A percentile compares a stretch with the other conserved stretches of the same genome.
Evolutionary conservation across 2,113 vertebrate genomes (phyloP).

Genomic region (Dasyprocta punctata): DNA sequence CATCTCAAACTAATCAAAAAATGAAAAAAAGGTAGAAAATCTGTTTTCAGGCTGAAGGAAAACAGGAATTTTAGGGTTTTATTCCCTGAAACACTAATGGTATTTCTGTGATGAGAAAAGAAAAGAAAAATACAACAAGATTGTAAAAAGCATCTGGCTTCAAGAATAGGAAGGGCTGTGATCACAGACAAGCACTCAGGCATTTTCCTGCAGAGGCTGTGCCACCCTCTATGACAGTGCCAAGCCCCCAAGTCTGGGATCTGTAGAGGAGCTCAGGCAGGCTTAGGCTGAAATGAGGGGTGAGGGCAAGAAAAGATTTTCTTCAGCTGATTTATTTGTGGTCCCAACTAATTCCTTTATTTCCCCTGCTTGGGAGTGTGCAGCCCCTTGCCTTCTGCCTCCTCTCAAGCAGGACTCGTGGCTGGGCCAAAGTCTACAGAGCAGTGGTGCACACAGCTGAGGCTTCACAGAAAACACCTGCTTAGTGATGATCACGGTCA

Average conservation of each 20-base stretch:
- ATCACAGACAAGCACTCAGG: background rate
- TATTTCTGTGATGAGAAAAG: background rate
- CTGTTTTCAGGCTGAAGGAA: background rate
- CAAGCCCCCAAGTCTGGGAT: background rate
- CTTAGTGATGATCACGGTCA: background rate
- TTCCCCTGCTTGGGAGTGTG: background rate
- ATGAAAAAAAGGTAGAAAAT: background rate
- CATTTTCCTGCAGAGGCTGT: background rate
- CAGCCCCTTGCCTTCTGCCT: background rate
- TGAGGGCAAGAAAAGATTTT: background rate
- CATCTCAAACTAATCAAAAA: background rate
- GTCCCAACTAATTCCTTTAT: background rate
- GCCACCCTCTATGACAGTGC: background rate
- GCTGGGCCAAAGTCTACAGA: background rate
- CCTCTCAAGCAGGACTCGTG: background rate
- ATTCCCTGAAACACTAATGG: background rate
- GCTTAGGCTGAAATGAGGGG: background rate
- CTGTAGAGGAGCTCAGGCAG: background rate
- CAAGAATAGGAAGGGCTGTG: background rate
- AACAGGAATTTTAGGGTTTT: background rate
- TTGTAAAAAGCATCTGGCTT: background rate
- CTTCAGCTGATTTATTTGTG: background rate
- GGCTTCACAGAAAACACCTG: constrained; percentile 12
- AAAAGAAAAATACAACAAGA: background rate
- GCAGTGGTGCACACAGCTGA: background rate